These are phyloP conservation scores for Bufotes viridis DNA, from an alignment of 2,797 vertebrate species.

Conservation along the genomic window DNA sequence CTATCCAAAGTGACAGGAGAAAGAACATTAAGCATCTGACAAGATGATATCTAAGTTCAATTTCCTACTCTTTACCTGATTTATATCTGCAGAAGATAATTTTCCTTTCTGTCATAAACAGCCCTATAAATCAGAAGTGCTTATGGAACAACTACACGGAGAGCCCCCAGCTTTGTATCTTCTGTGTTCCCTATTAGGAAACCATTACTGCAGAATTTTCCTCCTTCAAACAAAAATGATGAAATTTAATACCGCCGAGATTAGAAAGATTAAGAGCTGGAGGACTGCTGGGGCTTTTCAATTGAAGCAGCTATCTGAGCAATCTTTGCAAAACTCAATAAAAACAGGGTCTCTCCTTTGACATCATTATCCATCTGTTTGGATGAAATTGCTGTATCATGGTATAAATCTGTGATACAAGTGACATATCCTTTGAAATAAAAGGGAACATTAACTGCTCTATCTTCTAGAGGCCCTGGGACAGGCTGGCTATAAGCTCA, in stretches of 20 bases:
- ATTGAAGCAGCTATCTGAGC: slow-evolving; percentile 93
- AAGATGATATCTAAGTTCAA: slow-evolving; percentile 99
- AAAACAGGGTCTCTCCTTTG: slow-evolving; percentile 96
- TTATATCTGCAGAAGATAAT: slow-evolving; percentile 99
- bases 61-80: slow-evolving; percentile 99
- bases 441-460: slow-evolving; percentile 99
- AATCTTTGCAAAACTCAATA: slow-evolving; percentile 99
- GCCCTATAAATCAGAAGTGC: slow-evolving; percentile 99
- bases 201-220: slow-evolving; percentile 99
- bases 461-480: slow-evolving; percentile 99
- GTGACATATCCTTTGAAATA: slow-evolving; percentile 99
- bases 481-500: slow-evolving; percentile 99
- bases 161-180: slow-evolving; percentile 93
- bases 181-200: slow-evolving; percentile 99
- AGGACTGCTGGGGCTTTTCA: slow-evolving; percentile 87
- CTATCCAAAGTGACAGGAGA: slow-evolving; percentile 99
- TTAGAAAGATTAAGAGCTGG: slow-evolving; percentile 99
- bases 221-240: slow-evolving; percentile 99
- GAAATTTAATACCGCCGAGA: slow-evolving; percentile 99
- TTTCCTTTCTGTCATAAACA: slow-evolving; percentile 99
- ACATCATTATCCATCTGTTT: slow-evolving; percentile 99
- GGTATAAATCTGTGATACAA: slow-evolving; percentile 99
- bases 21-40: slow-evolving; percentile 99
- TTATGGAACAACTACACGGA: slow-evolving; percentile 94
- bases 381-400: slow-evolving; percentile 99